Evolutionary conservation across 1,140 invertebrate genomes (phyloP).

Genomic region (Colletes gigas): DNA sequence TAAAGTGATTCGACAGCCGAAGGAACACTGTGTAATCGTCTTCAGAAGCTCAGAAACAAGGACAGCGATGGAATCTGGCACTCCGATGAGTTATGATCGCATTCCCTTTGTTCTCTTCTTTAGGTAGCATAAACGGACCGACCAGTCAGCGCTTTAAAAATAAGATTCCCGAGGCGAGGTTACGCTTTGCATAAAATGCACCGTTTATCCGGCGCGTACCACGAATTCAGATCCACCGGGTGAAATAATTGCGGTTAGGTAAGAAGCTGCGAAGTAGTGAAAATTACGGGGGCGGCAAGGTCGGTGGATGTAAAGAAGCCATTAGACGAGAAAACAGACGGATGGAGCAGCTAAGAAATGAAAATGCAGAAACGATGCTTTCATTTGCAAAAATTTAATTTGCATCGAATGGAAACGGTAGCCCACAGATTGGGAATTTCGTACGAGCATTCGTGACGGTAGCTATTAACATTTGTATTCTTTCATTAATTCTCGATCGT

Average conservation of each 20-base stretch:
- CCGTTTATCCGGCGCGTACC: neutral
- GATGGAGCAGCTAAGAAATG: conserved; percentile 6
- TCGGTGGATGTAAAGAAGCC: conserved; percentile 44
- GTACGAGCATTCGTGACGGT: no score
- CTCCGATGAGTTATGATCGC: no score
- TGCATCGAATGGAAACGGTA: no score
- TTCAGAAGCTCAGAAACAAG: neutral
- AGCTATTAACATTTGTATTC: no score
- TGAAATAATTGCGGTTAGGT: conserved; percentile 58
- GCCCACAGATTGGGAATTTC: no score
- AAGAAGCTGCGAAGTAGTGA: conserved; percentile 32
- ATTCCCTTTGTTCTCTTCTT: neutral
- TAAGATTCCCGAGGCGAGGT: conserved; percentile 8
- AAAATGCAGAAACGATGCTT: no score
- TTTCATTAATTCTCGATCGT: no score
- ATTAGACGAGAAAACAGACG: conserved; percentile 39
- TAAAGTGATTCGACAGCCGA: neutral
- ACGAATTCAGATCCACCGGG: conserved; percentile 41
- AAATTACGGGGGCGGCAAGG: conserved; percentile 60
- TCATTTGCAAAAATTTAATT: no score
- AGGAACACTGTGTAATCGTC: neutral
- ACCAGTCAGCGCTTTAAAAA: conserved; percentile 33
- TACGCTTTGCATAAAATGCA: conserved; percentile 30
- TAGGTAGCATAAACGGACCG: neutral
- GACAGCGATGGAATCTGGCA: neutral